phyloP scores from a whole-genome alignment of 1,140 invertebrate genomes.

The Cherax destructor region DNA sequence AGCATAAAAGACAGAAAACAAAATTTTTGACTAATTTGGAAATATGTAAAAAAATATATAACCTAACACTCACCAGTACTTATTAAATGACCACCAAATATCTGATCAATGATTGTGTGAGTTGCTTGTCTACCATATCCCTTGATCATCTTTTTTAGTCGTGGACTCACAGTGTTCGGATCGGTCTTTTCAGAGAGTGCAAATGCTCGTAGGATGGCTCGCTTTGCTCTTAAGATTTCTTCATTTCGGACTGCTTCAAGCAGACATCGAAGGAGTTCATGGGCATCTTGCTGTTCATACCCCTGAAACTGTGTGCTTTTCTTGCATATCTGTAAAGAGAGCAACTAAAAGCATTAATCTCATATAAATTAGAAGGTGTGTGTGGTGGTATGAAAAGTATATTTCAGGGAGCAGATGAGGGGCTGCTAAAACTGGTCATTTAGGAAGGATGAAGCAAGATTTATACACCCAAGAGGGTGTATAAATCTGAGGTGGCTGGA shows the following conservation, averaged over 20 bases:
- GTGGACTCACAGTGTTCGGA: constrained; percentile 83
- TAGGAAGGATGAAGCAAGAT: too few relatives aligned
- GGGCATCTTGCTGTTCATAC: constrained; percentile 97
- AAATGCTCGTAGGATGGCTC: constrained; percentile 83
- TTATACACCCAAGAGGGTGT: too few relatives aligned
- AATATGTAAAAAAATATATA: neutral
- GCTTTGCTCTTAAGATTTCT: constrained; percentile 80
- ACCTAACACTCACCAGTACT: constrained; percentile 79
- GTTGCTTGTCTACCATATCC: constrained; percentile 88
- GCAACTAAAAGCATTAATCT: constrained; percentile 63
- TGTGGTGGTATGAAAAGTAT: neutral
- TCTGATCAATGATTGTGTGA: constrained; percentile 88
- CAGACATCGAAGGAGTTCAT: constrained; percentile 85
- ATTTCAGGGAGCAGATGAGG: too few relatives aligned
- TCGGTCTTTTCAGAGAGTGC: constrained; percentile 82
- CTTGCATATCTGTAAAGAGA: constrained; percentile 72
- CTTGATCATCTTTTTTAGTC: constrained; percentile 82
- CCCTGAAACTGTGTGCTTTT: constrained; percentile 86
- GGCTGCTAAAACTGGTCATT: too few relatives aligned
- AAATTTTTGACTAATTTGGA: neutral
- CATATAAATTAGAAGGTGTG: constrained; percentile 4
- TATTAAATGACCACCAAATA: constrained; percentile 92
- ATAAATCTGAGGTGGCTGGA: too few relatives aligned
- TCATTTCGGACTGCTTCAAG: constrained; percentile 69
- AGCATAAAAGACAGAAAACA: neutral